These are phyloP conservation scores for Agriopis marginaria DNA, from an alignment of 2,888 invertebrate species.

Conservation along the genomic window DNA sequence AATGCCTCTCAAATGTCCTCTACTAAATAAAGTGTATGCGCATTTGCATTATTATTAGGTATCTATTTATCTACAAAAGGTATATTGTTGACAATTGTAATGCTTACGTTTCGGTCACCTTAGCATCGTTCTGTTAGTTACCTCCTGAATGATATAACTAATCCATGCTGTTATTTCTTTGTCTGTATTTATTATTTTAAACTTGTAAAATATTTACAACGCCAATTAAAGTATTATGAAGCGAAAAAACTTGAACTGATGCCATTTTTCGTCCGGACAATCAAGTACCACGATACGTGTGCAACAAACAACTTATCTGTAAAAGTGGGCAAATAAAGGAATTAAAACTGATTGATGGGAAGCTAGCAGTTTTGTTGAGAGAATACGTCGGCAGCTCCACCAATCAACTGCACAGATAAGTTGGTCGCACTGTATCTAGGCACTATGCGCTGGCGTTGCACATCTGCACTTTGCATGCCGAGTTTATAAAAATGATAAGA, in stretches of 20 bases:
- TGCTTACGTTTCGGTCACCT: not conserved
- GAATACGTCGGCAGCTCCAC: not conserved
- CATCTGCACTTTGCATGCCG: not conserved
- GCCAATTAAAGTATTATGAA: not conserved
- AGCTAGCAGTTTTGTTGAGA: not conserved
- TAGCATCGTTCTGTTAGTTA: not conserved
- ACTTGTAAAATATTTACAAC: conserved; percentile 5
- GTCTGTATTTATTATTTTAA: not conserved
- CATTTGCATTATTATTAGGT: too few species aligned
- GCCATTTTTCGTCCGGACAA: not conserved
- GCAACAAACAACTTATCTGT: not conserved
- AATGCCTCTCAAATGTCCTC: too few species aligned
- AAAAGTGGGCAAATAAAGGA: not conserved
- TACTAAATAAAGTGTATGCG: too few species aligned
- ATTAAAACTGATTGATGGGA: not conserved
- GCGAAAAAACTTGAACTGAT: not conserved
- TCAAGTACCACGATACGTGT: not conserved
- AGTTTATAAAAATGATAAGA: conserved; percentile 1
- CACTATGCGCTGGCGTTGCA: not conserved
- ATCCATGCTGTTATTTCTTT: conserved; percentile 4
- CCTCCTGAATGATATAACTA: not conserved
- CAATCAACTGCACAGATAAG: not conserved
- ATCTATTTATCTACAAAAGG: not conserved
- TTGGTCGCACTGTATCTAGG: not conserved
- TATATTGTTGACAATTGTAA: not conserved